Base-by-base conservation (phyloP, 2,113 vertebrate species). In the Strigops habroptila region DNA sequence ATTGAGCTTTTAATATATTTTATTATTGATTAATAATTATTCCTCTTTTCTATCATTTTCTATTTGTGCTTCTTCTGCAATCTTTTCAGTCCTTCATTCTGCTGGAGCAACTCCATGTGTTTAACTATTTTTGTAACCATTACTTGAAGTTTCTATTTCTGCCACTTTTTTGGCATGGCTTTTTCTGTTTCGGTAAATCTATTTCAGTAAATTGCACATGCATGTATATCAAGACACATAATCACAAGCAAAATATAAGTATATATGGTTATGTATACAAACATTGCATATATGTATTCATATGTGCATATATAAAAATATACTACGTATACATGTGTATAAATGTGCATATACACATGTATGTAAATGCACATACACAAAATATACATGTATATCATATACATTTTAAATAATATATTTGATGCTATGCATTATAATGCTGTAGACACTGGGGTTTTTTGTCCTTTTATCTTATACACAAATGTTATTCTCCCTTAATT, bases 31-130 rank as follows among this genome's bases (percentile, higher is more conserved):
- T 31, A 33, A 55, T 55, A 55, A 55, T 55, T 41, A 24, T 22
- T 3, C 18, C 14, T 37, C 12, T 82, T 43, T 48, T 79, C 35
- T 46, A 7, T 46, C 37, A 28, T 28, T 4, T 9, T 75, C 17
- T 27, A 30, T 52, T 51, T 16, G 3, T 86, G 39, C 33, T 53
- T 3, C 7, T 80, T 76, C 27, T 79, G 12, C 18, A 76, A 2
- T 31, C 8, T 44, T 75, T 68, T 57, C 64, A n/a, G 15, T 48
- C 11, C 37, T 83, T 69, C 33, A 48, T 4, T 64, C 35, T 74
- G 16, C 15, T 83, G 30, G 11, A 28, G 14, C 2, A 2, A 31
- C 4, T 1, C 31, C 16, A 24, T 8, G 1, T 28, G 2, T 52
- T 53, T 31, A 79, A 53, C 23, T 46, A 37, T 31, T 87, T 88